These are phyloP conservation scores for Enteromius unitaeniatus DNA, from an alignment of 2,797 vertebrate genomes.

Conservation along the genomic window DNA sequence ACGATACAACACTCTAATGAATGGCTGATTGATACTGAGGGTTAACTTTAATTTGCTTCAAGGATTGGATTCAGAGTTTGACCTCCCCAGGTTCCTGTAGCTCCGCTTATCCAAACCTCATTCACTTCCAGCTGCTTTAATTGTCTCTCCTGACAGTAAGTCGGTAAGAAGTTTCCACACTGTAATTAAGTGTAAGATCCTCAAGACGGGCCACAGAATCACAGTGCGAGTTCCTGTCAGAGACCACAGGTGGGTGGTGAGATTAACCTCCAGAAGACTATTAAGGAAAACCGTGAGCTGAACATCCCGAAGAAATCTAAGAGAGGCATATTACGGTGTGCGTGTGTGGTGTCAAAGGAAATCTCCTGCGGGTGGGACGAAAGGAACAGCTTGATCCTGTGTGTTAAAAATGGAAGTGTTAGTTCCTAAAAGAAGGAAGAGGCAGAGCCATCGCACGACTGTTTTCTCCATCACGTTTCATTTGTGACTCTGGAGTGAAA, in stretches of 20 bases:
- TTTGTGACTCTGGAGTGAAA: slow-evolving; percentile 35
- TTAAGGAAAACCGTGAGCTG: slow-evolving; percentile 55
- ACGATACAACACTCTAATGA: slow-evolving; percentile 42
- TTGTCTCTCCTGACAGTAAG: slow-evolving; percentile 59
- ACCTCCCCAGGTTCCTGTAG: slow-evolving; percentile 33
- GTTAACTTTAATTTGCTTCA: slow-evolving; percentile 48
- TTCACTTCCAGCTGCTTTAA: slow-evolving; percentile 58
- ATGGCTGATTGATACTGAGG: slow-evolving; percentile 38
- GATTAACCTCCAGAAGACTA: slow-evolving; percentile 50
- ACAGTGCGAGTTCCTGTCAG: slow-evolving; percentile 58
- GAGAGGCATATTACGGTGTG: slow-evolving; percentile 19
- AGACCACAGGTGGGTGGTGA: slow-evolving; percentile 56
- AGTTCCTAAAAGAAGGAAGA: slow-evolving; percentile 50
- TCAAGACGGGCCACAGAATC: slow-evolving; percentile 58
- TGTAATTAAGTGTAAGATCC: slow-evolving; percentile 63
- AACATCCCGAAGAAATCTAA: slow-evolving; percentile 40
- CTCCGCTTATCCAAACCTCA: slow-evolving; percentile 48
- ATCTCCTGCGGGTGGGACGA: slow-evolving; percentile 29
- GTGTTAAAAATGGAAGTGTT: slow-evolving; percentile 47
- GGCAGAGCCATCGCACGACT: slow-evolving; percentile 31
- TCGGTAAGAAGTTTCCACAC: slow-evolving; percentile 59
- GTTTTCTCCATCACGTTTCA: slow-evolving; percentile 63
- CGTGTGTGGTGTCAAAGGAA: slow-evolving; percentile 40
- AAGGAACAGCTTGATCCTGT: slow-evolving; percentile 48
- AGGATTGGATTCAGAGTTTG: slow-evolving; percentile 49